Evolutionary conservation across 2,113 vertebrate genomes (phyloP), one percentile per base, ranked within the genome.

Genomic region (Campylorhamphus procurvoides): DNA sequence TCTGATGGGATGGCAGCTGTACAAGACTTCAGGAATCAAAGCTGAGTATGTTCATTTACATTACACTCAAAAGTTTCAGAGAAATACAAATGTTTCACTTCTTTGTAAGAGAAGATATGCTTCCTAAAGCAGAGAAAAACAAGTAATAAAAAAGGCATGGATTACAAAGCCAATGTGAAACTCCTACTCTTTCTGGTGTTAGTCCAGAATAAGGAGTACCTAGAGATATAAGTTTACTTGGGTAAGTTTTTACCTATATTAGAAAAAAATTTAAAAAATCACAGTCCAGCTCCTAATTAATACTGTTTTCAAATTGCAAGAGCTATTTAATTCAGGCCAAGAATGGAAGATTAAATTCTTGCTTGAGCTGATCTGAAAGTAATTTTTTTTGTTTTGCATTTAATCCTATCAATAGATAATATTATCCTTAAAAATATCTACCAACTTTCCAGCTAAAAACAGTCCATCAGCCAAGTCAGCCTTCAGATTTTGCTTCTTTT

Each of bases 211-310:
- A 89, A 88, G 49, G 31, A 64, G 20, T 29, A 52, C 56, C 56
- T 68, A 46, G 25, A 92, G 60, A 29, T 69, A 78, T 73, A 23
- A 91, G 35, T 49, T 68, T 72, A n/a, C 24, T 42, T 60, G n/a
- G 52, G 23, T 62, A 77, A 56, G 28, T 44, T 72, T 86, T 49
- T 47, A 92, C 9, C 49, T 72, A 56, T 28, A 42, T n/a, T 22
- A 13, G 7, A 22, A 10, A 42, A 31, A 53, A 50, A 64, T 33
- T 10, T 18, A 1, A 18, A 46, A 10, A 58, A 63, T 52, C 44
- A 87, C 39, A 81, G 49, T 86, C 72, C 87, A 92, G 56, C 40
- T 84, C 47, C 62, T 80, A 83, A 49, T 91, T 64, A 95, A 95
- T 77, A 94, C 82, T 93, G 86, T 49, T 60, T 82, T 62, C 64